Conservation (phyloP, 2,113 vertebrate species). For the Ceuthmochares aereus region DNA sequence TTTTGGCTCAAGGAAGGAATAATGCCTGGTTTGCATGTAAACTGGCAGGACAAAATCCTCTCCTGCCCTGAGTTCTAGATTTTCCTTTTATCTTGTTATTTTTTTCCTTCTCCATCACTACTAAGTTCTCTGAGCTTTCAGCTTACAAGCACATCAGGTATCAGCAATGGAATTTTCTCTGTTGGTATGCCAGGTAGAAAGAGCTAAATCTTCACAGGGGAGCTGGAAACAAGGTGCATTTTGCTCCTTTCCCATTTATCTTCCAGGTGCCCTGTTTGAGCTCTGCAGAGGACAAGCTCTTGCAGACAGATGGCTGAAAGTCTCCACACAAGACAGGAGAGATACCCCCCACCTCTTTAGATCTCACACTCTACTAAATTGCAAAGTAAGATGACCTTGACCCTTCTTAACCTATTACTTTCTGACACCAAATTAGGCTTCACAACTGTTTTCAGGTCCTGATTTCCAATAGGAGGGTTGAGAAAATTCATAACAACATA, state of each 20-base stretch:
- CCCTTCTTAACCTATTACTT: neutral
- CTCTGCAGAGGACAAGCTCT: neutral
- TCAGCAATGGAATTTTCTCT: neutral
- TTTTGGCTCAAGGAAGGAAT: neutral
- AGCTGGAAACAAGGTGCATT: neutral
- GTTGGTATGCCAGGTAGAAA: rapidly evolving
- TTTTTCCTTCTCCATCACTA: neutral
- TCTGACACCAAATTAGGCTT: neutral
- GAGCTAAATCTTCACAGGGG: neutral
- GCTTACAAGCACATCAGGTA: neutral
- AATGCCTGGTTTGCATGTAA: neutral
- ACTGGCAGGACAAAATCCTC: neutral
- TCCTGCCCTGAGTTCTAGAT: neutral
- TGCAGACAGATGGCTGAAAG: neutral
- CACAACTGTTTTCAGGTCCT: neutral
- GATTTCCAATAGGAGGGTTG: neutral
- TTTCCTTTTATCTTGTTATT: neutral
- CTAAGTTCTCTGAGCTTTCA: neutral
- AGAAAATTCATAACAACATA: neutral
- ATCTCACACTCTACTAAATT: neutral
- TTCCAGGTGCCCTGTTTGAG: neutral
- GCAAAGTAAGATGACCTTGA: neutral
- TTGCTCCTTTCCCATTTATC: neutral
- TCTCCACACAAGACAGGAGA: neutral
- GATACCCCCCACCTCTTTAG: neutral